Evolutionary conservation across 1,140 invertebrate genomes (phyloP).

Genomic region (Leucophenga varia): DNA sequence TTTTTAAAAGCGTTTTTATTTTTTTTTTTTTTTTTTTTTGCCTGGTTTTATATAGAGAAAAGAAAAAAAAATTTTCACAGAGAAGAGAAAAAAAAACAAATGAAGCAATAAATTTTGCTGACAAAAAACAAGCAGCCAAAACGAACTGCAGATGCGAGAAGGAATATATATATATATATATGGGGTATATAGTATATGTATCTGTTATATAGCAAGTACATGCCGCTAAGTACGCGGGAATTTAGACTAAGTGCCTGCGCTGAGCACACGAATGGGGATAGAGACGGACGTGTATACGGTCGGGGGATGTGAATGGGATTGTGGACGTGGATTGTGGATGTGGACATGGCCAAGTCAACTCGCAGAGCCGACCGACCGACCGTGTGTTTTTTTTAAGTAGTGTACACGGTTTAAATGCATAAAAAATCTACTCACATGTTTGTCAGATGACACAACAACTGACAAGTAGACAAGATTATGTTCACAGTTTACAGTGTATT

Average conservation of each 20-base stretch:
- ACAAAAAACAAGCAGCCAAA: too few relatives aligned
- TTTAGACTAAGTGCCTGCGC: slow-evolving; percentile 45
- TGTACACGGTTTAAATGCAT: too few relatives aligned
- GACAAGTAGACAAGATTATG: slow-evolving; percentile 53
- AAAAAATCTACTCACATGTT: slow-evolving; percentile 52
- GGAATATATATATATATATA: too few relatives aligned
- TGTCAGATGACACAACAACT: slow-evolving; percentile 54
- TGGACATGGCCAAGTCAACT: slow-evolving; percentile 27
- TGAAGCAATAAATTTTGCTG: too few relatives aligned
- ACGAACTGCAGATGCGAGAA: too few relatives aligned
- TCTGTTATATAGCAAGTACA: slow-evolving; percentile 21
- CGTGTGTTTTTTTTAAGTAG: slow-evolving; percentile 50
- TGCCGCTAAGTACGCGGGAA: slow-evolving; percentile 44
- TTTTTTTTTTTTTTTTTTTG: too few relatives aligned
- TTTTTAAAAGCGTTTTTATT: too few relatives aligned
- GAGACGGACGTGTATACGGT: slow-evolving; percentile 26
- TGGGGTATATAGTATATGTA: background rate
- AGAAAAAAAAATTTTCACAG: too few relatives aligned
- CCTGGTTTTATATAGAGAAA: too few relatives aligned
- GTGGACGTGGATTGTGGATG: slow-evolving; percentile 16
- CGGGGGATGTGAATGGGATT: slow-evolving; percentile 2
- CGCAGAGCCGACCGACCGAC: slow-evolving; percentile 9
- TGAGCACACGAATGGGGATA: slow-evolving; percentile 27
- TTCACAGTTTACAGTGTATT: too few relatives aligned
- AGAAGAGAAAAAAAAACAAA: too few relatives aligned